phyloP scores from a whole-genome alignment of 2,888 invertebrate genomes.

The Trichopoda pennipes region DNA sequence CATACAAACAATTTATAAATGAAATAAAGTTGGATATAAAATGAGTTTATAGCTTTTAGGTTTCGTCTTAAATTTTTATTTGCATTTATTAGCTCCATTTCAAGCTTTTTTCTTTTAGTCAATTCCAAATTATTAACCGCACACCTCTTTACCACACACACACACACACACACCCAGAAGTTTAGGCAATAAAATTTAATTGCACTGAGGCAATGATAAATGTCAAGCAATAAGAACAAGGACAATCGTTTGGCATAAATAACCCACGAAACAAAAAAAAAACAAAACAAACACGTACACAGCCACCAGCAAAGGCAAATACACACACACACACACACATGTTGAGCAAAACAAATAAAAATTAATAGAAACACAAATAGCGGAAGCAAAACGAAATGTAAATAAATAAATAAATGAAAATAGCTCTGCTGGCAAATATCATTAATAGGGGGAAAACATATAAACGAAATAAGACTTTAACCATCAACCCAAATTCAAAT shows the following conservation, averaged over 20 bases:
- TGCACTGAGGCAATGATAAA: constrained; percentile 68
- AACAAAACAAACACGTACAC: neutral
- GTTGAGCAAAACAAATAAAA: constrained; percentile 17
- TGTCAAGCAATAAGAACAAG: constrained; percentile 69
- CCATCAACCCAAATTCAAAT: neutral
- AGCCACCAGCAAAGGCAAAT: neutral
- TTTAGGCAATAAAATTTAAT: constrained; percentile 66
- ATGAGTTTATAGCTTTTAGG: too few relatives aligned
- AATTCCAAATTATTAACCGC: neutral
- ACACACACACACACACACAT: neutral
- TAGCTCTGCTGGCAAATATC: constrained; percentile 1
- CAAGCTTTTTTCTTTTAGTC: neutral
- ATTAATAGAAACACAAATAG: too few relatives aligned
- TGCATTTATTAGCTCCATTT: neutral
- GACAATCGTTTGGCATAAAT: constrained; percentile 64
- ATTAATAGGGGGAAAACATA: constrained; percentile 12
- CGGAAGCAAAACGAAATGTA: constrained; percentile 3
- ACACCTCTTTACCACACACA: neutral
- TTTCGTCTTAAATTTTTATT: too few relatives aligned
- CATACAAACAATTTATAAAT: too few relatives aligned
- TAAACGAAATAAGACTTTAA: constrained; percentile 6
- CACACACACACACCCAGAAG: constrained; percentile 20
- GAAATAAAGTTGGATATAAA: too few relatives aligned
- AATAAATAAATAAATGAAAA: constrained; percentile 29
- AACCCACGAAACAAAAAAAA: constrained; percentile 47